phyloP scores from a whole-genome alignment of 2,797 vertebrate genomes.

The Alcedo quadribrachys region DNA sequence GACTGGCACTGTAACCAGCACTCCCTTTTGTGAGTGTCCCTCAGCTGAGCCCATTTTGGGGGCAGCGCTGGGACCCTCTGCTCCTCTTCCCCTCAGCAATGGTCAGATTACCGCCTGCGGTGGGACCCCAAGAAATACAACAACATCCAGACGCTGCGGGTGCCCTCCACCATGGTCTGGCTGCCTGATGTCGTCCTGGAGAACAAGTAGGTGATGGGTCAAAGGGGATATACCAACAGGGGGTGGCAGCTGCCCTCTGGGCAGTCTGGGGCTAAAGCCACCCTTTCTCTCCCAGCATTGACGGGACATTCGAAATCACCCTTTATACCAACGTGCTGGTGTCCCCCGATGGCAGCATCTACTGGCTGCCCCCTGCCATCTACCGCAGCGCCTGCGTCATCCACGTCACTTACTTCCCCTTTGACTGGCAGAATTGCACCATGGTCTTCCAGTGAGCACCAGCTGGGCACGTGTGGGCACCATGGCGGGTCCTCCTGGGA shows the following conservation, averaged over 20 bases:
- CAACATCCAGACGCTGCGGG: conserved; percentile 83
- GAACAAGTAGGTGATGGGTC: conserved; percentile 86
- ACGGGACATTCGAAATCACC: conserved; percentile 91
- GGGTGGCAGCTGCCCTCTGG: neutral
- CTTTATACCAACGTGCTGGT: conserved; percentile 89
- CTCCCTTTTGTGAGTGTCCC: neutral
- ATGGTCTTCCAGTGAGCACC: conserved; percentile 82
- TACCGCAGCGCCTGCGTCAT: conserved; percentile 91
- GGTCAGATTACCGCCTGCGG: conserved; percentile 90
- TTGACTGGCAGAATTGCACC: conserved; percentile 86
- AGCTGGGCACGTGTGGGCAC: rapidly evolving
- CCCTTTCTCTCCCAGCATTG: conserved; percentile 79
- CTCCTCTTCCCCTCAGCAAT: conserved; percentile 79
- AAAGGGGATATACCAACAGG: rapidly evolving
- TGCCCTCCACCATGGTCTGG: conserved; percentile 94
- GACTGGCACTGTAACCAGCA: neutral
- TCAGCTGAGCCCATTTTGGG: neutral
- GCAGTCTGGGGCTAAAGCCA: neutral
- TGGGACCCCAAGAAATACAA: conserved; percentile 85
- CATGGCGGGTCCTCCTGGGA: neutral
- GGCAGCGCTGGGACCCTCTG: neutral
- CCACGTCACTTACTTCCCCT: conserved; percentile 83
- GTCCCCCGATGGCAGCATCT: conserved; percentile 83
- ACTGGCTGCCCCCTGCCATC: conserved; percentile 94
- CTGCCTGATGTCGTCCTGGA: conserved; percentile 90